A percentile compares a stretch with the other conserved stretches of the same genome.
These are phyloP conservation scores for Formica exsecta DNA, from an alignment of 1,140 invertebrate genomes.

Conservation along the genomic window DNA sequence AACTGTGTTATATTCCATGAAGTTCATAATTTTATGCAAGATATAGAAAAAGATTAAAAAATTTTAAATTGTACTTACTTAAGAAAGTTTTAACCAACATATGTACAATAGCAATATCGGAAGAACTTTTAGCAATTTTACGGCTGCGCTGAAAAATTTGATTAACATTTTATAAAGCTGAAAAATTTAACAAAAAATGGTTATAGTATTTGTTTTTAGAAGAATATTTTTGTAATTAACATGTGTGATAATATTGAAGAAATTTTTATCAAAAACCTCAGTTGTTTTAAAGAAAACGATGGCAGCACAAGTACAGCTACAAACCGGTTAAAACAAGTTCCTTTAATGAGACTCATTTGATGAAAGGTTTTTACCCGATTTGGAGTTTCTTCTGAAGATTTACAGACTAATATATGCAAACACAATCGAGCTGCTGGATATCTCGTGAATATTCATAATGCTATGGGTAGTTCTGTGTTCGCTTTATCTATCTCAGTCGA, in stretches of 20 bases:
- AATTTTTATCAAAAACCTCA: not conserved
- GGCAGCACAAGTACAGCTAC: not conserved
- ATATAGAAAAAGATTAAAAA: not conserved
- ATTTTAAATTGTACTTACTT: not conserved
- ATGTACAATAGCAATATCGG: not conserved
- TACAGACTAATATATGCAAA: conserved; percentile 3
- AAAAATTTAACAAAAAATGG: not conserved
- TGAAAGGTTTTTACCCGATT: not conserved
- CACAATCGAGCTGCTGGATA: conserved; percentile 1
- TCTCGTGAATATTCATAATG: conserved; percentile 37
- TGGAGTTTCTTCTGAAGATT: conserved; percentile 28
- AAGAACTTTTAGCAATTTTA: not conserved
- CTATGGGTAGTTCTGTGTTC: not conserved
- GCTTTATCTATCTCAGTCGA: conserved; percentile 44
- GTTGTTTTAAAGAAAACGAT: not conserved
- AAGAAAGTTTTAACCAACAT: not conserved
- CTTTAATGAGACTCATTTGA: conserved; percentile 13
- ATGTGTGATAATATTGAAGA: not conserved
- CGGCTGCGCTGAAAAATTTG: not conserved
- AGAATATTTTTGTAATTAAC: not conserved
- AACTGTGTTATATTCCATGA: not conserved
- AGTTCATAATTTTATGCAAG: conserved; percentile 1
- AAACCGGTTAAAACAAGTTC: conserved; percentile 34
- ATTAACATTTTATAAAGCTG: not conserved
- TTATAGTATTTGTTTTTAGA: not conserved